Conservation (phyloP, 2,113 vertebrate species). For the Urocolius indicus region DNA sequence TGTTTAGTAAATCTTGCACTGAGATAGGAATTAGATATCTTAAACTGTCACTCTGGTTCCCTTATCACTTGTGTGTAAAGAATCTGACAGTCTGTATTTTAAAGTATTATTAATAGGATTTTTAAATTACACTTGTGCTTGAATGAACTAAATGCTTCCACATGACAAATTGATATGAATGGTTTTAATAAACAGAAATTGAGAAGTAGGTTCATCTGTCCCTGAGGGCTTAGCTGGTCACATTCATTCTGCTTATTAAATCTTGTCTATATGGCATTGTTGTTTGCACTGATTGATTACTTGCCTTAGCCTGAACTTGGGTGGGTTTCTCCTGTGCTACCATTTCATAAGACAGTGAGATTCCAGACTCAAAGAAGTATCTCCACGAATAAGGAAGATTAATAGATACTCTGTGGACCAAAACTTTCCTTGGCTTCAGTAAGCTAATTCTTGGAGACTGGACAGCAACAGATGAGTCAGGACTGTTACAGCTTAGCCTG, state of each 20-base stretch:
- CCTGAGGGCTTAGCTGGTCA: constrained; percentile 28
- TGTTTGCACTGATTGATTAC: constrained; percentile 5
- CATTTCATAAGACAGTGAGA: neutral
- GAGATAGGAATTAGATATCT: neutral
- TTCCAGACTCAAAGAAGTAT: neutral
- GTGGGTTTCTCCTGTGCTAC: neutral
- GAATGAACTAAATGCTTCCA: constrained; percentile 37
- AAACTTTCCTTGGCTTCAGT: neutral
- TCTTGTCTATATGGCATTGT: neutral
- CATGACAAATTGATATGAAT: constrained; percentile 62
- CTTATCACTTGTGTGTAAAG: constrained; percentile 4
- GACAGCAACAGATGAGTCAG: constrained; percentile 34
- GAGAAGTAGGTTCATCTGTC: constrained; percentile 41
- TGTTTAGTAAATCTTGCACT: neutral
- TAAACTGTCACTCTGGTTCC: neutral
- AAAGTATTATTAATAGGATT: constrained; percentile 45
- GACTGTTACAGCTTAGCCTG: neutral
- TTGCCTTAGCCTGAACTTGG: neutral
- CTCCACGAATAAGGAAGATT: neutral
- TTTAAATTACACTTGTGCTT: constrained; percentile 44
- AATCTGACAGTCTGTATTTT: constrained; percentile 29
- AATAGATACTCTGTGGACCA: neutral
- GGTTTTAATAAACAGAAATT: constrained; percentile 69
- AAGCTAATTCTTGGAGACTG: neutral
- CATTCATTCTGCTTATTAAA: constrained; percentile 40